Evolutionary conservation across 2,888 invertebrate species (phyloP).

Genomic region (Caenorhabditis drosophilae): DNA sequence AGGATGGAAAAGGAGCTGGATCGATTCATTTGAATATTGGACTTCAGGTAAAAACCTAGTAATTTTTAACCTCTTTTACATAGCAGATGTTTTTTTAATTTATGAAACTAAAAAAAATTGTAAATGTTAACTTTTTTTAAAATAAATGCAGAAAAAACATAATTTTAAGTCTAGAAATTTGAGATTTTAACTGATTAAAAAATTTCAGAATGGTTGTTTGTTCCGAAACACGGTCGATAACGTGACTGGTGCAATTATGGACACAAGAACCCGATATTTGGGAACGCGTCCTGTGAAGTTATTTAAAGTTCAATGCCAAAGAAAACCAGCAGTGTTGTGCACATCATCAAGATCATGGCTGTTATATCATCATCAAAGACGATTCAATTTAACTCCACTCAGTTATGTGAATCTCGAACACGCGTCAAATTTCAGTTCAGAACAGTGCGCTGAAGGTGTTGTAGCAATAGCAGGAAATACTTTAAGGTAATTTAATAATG

Average conservation of each 20-base stretch:
- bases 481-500: no score
- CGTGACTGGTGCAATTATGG: slow-evolving; percentile 92
- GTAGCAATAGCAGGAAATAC: slow-evolving; percentile 98
- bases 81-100: slow-evolving; percentile 19
- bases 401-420: slow-evolving; percentile 89
- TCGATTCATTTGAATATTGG: slow-evolving; percentile 83
- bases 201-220: slow-evolving; percentile 84
- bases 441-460: slow-evolving; percentile 98
- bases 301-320: slow-evolving; percentile 79
- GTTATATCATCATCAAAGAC: slow-evolving; percentile 95
- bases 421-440: slow-evolving; percentile 90
- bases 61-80: not conserved
- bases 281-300: slow-evolving; percentile 94
- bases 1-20: slow-evolving; percentile 58
- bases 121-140: not conserved
- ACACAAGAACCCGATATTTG: slow-evolving; percentile 93
- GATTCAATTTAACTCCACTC: slow-evolving; percentile 73
- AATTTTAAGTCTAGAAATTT: slow-evolving; percentile 3
- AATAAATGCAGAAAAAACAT: not conserved
- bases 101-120: not conserved
- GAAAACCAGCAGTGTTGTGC: slow-evolving; percentile 77
- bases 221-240: slow-evolving; percentile 91
- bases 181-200: slow-evolving; percentile 10
- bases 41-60: slow-evolving; percentile 74
- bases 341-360: slow-evolving; percentile 98